A percentile compares a stretch with the other conserved stretches of the same genome.
Evolutionary conservation across 2,797 vertebrate genomes (phyloP).

Genomic region (Gambelia wislizenii): DNA sequence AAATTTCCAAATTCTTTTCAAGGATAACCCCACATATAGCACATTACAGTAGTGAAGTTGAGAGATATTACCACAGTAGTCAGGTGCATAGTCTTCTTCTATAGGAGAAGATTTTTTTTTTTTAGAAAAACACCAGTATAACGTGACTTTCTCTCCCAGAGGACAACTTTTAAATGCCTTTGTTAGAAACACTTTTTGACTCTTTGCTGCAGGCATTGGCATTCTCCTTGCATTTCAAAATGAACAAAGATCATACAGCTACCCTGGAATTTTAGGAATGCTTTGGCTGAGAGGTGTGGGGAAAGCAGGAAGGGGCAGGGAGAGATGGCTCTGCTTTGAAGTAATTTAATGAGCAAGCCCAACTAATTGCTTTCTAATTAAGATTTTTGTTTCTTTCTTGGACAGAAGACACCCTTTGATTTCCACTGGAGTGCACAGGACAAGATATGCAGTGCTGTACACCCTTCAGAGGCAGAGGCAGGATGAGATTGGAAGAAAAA

Average conservation of each 20-base stretch:
- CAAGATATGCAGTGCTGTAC: neutral
- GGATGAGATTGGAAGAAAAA: neutral
- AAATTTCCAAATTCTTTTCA: neutral
- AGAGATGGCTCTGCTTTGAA: slow-evolving; percentile 72
- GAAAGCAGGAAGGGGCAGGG: slow-evolving; percentile 48
- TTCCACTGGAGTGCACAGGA: slow-evolving; percentile 54
- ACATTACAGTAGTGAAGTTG: neutral
- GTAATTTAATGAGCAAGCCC: slow-evolving; percentile 71
- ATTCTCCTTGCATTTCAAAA: slow-evolving; percentile 59
- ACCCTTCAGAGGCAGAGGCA: slow-evolving; percentile 12
- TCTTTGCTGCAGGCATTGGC: slow-evolving; percentile 6
- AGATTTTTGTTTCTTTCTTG: slow-evolving; percentile 69
- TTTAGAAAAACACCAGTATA: slow-evolving; percentile 24
- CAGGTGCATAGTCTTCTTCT: slow-evolving; percentile 4
- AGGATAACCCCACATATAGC: neutral
- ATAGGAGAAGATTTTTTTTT: neutral
- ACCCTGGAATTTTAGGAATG: slow-evolving; percentile 45
- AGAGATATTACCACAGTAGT: neutral
- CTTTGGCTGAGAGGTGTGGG: slow-evolving; percentile 42
- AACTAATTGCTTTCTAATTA: slow-evolving; percentile 78
- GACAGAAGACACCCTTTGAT: slow-evolving; percentile 74
- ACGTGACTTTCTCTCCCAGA: neutral
- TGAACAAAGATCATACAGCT: slow-evolving; percentile 59
- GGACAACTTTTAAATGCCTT: slow-evolving; percentile 44
- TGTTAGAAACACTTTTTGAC: slow-evolving; percentile 36